phyloP scores from a whole-genome alignment of 1,140 invertebrate species.

The Tetragonula clypearis region DNA sequence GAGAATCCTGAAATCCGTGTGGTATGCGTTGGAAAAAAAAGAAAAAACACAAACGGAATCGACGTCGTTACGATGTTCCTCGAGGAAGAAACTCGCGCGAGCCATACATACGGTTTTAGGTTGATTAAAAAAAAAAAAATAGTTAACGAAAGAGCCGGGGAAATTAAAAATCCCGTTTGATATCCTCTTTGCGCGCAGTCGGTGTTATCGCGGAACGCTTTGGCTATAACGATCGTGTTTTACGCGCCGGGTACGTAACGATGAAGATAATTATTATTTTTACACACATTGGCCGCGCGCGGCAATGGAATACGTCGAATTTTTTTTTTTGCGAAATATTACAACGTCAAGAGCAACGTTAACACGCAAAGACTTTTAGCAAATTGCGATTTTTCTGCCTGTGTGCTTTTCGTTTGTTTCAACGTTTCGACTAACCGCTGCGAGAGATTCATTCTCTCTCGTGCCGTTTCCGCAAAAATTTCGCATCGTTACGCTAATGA shows the following conservation, averaged over 20 bases:
- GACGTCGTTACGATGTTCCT: background rate
- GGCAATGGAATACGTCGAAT: background rate
- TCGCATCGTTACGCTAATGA: no score
- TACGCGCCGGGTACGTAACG: background rate
- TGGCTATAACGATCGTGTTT: background rate
- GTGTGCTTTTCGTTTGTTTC: no score
- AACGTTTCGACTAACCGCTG: no score
- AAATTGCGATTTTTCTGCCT: no score
- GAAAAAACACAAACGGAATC: background rate
- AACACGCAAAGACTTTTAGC: no score
- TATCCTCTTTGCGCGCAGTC: background rate
- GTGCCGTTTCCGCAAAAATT: no score
- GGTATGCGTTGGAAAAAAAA: no score
- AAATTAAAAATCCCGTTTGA: background rate
- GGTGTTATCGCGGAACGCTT: background rate
- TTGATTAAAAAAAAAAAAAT: conserved; percentile 7
- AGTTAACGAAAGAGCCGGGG: background rate
- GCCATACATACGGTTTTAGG: conserved; percentile 15
- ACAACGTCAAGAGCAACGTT: background rate
- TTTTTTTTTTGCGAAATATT: background rate
- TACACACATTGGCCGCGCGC: background rate
- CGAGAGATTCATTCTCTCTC: no score
- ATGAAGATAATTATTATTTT: background rate
- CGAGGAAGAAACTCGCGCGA: no score
- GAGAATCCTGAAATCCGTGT: no score